A percentile compares a stretch with the other conserved stretches of the same genome.
Conservation (phyloP, 2,113 vertebrate genomes). For the Cavia aperea region DNA sequence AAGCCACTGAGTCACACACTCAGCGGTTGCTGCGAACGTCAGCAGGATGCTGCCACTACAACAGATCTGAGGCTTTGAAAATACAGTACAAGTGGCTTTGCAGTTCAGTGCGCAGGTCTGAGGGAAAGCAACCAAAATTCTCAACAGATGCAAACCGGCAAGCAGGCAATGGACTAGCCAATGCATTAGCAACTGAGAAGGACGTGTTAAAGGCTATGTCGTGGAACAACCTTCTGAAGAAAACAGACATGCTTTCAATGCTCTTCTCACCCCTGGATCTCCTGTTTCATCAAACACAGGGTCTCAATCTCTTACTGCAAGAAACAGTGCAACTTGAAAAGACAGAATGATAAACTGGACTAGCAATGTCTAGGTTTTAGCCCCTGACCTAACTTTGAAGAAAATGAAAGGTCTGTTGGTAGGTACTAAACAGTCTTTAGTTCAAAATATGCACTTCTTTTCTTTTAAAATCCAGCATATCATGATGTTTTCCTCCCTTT, state of each 20-base stretch:
- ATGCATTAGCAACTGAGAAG: not conserved
- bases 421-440: not conserved
- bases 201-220: accelerated
- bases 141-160: accelerated
- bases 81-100: not conserved
- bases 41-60: not conserved
- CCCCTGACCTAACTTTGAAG: constrained; percentile 14
- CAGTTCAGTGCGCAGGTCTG: not conserved
- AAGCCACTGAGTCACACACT: constrained; percentile 23
- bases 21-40: not conserved
- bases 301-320: not conserved
- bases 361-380: constrained; percentile 16
- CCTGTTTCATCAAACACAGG: not conserved
- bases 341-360: not conserved
- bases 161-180: not conserved
- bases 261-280: not conserved
- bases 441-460: not conserved
- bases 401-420: not conserved
- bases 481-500: not conserved
- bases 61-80: constrained; percentile 24
- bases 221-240: not conserved
- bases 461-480: not conserved
- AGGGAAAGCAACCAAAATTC: not conserved
- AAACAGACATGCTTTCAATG: not conserved
- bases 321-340: not conserved